Base-by-base conservation (phyloP, 2,888 invertebrate species). In the Serripes groenlandicus region DNA sequence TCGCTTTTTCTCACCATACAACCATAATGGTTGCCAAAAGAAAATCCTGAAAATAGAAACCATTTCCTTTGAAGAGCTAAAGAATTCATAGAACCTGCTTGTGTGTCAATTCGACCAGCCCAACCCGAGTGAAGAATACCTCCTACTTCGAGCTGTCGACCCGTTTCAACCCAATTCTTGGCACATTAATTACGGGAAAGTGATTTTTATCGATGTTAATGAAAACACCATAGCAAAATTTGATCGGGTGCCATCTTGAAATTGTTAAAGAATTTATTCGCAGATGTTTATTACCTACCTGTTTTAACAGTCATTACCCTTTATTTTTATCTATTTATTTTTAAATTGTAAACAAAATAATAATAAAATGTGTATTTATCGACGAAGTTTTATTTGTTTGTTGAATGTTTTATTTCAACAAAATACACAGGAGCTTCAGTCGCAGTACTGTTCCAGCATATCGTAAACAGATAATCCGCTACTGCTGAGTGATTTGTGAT, bases 181-280 rank as follows among this genome's bases (percentile, higher is more conserved):
- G 66, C 66, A 66, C 66, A 66, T 66, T 66, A 66, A 66, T 66
- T 66, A 66, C 66, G 66, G 66, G 28, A 66, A 66, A 66, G 37
- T 66, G 37, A 42, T 66, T 66, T 66, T 66, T 66, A 66, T 66
- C 34, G 42, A 42, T 42, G 23, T 35, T 66, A 66, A 5, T 35
- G 66, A 66, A 66, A n/a, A 66, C 42, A 66, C 66, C 66, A 66
- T 66, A n/a, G 42, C 66, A 66, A 42, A 66, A 35, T 66, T 66
- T 66, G 66, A 28, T 23, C 35, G 21, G 66, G 9, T 66, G 66
- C 66, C 66, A 66, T 66, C 32, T 26, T 42, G 42, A 66, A 42
- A 42, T 18, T 23, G 37, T 28, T 37, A 42, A 42, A 42, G 66
- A 66, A 66, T 66, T 34, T 66, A 32, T 23, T 28, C 23, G 42